Percentiles rank a stretch among this genome's conserved stretches.
Conservation (phyloP, 2,888 invertebrate genomes). For the Quadroppia sp. region DNA sequence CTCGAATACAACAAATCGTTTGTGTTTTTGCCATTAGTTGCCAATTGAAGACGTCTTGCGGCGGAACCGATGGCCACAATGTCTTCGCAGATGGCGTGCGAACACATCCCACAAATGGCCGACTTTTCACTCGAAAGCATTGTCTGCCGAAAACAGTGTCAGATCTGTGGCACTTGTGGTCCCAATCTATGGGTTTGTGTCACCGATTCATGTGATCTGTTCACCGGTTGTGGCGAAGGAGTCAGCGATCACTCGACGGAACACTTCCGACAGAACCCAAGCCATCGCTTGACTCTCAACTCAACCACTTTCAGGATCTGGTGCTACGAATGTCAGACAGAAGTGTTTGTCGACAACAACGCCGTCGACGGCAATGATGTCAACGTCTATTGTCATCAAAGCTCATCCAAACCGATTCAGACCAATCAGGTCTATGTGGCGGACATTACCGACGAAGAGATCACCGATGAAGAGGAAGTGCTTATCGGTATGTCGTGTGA, state of each 20-base stretch:
- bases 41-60: too few relatives aligned
- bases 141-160: conserved; percentile 56
- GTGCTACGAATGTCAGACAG: conserved; percentile 80
- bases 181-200: conserved; percentile 83
- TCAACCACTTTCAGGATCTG: conserved; percentile 76
- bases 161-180: conserved; percentile 67
- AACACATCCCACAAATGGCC: conserved; percentile 12
- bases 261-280: conserved; percentile 60
- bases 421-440: conserved; percentile 44
- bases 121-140: background rate
- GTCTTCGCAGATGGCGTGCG: background rate
- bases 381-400: background rate
- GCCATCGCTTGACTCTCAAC: conserved; percentile 77
- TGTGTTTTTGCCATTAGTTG: too few relatives aligned
- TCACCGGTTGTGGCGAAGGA: conserved; percentile 76
- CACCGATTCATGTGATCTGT: conserved; percentile 66
- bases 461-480: conserved; percentile 55
- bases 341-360: conserved; percentile 63
- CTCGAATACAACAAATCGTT: too few relatives aligned
- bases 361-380: background rate
- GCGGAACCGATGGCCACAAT: too few relatives aligned
- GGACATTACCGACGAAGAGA: conserved; percentile 51
- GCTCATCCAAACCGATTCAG: conserved; percentile 25
- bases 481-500: conserved; percentile 50
- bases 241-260: conserved; percentile 75